Evolutionary conservation across 64 coral and sea anemone genomes (phyloP), one percentile per base, ranked within the genome.

Genomic region (Actinia equina): DNA sequence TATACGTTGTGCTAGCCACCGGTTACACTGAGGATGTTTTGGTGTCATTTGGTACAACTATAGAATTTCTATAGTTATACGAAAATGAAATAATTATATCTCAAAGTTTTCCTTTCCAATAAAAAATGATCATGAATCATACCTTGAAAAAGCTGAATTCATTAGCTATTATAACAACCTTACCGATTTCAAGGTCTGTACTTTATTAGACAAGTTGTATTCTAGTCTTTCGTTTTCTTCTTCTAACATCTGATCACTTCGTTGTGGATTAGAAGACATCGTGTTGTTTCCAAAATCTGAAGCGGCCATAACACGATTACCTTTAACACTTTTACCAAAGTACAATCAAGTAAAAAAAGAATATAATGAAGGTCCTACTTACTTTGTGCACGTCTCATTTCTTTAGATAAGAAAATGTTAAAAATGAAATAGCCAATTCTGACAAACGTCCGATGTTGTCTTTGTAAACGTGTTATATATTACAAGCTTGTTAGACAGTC

Each of bases 181-280:
- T 87, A 98, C 93, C 88, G 95, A 94, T 98, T 98, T 98, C 3
- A 98, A 81, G 19, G 95, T 90, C 86, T 98, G 92, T 44, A 98
- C 95, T 92, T 98, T 98, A 64, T 89, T 86, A 87, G 92, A 92
- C 20, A 98, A 80, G 37, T 89, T 81, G 79, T 98, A 83, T 41
- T 88, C 88, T 64, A 98, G 71, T 64, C 84, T 89, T 14, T 98
- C 95, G 55, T 98, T 98, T 82, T 98, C 95, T 64, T 98, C 95
- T 64, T 98, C 95, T 43, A 98, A 43, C 84, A 98, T 94, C 6
- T 98, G 89, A 88, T 98, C 92, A 63, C 88, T 93, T 80, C 94
- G 41, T 58, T 85, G 83, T 56, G 78, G 90, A 74, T 41, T 42
- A 4, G 59, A 63, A 51, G 74, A 56, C 86, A 82, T n/a, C n/a